Base-by-base conservation (phyloP, 2,113 vertebrate species). In the Tauraco erythrolophus region DNA sequence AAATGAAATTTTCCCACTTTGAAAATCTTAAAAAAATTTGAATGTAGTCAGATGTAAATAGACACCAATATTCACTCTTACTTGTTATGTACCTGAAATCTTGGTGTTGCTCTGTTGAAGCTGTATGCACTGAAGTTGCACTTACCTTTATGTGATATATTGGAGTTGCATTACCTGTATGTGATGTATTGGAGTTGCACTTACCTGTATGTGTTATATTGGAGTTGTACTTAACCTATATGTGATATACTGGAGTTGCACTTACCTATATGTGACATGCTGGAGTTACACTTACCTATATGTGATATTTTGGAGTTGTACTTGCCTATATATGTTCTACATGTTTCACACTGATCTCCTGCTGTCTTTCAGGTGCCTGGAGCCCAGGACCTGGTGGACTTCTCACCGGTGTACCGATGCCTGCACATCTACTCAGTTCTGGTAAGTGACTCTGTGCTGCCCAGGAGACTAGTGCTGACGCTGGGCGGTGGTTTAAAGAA, bases 391-490 rank as follows among this genome's bases (percentile, higher is more conserved):
- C 89, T 99, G 98, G 99, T 99, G 96, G 99, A 99, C 92, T 99
- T 99, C 97, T 99, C 99, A 9, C 99, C 99, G 0, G 99, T 99
- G 21, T 99, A 99, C 95, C 98, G 99, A 37, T 99, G 99, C 97
- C 98, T 99, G 37, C 99, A 99, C 83, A 99, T 99, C 96, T 99
- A 99, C 97, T 99, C 99, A 4, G 99, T 99, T 11, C 97, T 99
- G 99, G 99, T 99, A 54, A 99, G 99, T 99, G 70, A 43, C 37
- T 50, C 31, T 5, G 11, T 6, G 5, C 53, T 6, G 43, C 53
- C 11, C 1, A 0, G 1, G 28, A 9, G 58, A 6, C 17, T 7
- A 41, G 10, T 14, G 11, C 61, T 48, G 28, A 15, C 4, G 0
- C 37, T 17, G 33, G 30, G 0, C 17, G 48, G 25, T 8, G 64